Conservation (phyloP, 1,140 invertebrate genomes). For the Nymphalis io region DNA sequence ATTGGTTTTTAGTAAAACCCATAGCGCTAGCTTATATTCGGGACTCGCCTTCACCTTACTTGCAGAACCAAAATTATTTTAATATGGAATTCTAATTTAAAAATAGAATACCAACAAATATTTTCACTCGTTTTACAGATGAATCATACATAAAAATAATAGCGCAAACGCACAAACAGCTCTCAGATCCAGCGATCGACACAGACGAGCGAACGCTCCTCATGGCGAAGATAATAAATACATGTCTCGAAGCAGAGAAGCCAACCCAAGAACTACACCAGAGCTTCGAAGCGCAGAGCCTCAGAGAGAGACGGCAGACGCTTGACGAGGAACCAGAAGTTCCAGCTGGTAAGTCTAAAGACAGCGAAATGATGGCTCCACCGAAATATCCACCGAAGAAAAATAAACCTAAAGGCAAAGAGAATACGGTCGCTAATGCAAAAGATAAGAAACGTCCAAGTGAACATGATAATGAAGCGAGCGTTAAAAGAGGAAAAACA, state of each 20-base stretch:
- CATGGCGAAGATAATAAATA: slow-evolving; percentile 56
- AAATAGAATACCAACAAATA: background rate
- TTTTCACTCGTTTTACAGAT: slow-evolving; percentile 29
- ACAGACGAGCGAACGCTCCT: slow-evolving; percentile 59
- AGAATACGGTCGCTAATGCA: slow-evolving; percentile 33
- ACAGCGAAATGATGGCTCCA: slow-evolving; percentile 62
- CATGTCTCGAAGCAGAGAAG: slow-evolving; percentile 51
- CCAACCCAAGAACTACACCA: slow-evolving; percentile 27
- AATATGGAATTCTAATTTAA: no score
- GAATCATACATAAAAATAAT: slow-evolving; percentile 60
- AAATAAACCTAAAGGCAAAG: slow-evolving; percentile 47
- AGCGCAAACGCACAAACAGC: slow-evolving; percentile 49
- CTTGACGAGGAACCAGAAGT: slow-evolving; percentile 43
- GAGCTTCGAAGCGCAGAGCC: slow-evolving; percentile 47
- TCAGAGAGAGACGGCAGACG: slow-evolving; percentile 36
- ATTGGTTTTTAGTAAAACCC: no score
- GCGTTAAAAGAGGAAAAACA: slow-evolving; percentile 21
- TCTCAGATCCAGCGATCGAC: slow-evolving; percentile 52
- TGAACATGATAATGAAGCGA: slow-evolving; percentile 6
- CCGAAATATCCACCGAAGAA: slow-evolving; percentile 63
- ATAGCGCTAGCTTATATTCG: no score
- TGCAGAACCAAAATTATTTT: no score
- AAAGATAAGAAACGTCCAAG: slow-evolving; percentile 26
- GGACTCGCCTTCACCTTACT: no score
- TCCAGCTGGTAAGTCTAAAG: slow-evolving; percentile 32